Conservation (phyloP, 2,113 vertebrate genomes). For the Oncorhynchus mykiss region DNA sequence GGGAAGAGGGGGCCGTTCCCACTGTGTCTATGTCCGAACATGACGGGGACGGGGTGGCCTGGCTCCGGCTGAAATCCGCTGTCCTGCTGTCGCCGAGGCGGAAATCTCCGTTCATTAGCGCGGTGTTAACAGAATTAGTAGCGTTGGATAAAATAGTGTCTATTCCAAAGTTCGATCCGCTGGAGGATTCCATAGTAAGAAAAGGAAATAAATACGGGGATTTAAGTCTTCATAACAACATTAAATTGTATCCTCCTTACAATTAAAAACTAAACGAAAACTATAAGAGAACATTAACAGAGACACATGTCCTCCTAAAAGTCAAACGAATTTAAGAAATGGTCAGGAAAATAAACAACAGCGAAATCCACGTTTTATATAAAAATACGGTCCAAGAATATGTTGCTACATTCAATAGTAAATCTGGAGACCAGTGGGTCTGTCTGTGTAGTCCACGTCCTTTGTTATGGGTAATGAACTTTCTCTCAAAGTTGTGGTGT, state of each 20-base stretch:
- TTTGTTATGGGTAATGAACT: conserved; percentile 81
- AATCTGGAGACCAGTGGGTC: conserved; percentile 55
- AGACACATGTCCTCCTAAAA: conserved; percentile 16
- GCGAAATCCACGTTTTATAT: conserved; percentile 50
- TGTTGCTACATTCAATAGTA: conserved; percentile 63
- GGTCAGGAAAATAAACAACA: conserved; percentile 24
- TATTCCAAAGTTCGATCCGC: conserved; percentile 96
- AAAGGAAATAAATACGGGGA: conserved; percentile 40
- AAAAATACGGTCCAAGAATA: conserved; percentile 49
- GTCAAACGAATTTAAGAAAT: conserved; percentile 28
- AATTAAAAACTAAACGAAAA: conserved; percentile 18
- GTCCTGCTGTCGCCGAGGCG: conserved; percentile 85
- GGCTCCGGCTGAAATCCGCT: conserved; percentile 85
- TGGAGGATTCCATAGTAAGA: conserved; percentile 91
- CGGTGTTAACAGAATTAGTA: conserved; percentile 83
- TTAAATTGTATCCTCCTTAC: conserved; percentile 39
- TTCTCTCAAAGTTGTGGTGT: conserved; percentile 88
- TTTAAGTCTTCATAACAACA: conserved; percentile 81
- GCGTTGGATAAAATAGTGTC: conserved; percentile 93
- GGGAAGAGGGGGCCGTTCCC: conserved; percentile 90
- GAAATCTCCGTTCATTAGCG: conserved; percentile 92
- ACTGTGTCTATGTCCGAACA: conserved; percentile 96
- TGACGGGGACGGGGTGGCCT: conserved; percentile 85
- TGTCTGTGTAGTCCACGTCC: conserved; percentile 68
- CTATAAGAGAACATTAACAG: conserved; percentile 2